phyloP scores from a whole-genome alignment of 2,888 invertebrate species.

The Koerneria pararmatus region DNA sequence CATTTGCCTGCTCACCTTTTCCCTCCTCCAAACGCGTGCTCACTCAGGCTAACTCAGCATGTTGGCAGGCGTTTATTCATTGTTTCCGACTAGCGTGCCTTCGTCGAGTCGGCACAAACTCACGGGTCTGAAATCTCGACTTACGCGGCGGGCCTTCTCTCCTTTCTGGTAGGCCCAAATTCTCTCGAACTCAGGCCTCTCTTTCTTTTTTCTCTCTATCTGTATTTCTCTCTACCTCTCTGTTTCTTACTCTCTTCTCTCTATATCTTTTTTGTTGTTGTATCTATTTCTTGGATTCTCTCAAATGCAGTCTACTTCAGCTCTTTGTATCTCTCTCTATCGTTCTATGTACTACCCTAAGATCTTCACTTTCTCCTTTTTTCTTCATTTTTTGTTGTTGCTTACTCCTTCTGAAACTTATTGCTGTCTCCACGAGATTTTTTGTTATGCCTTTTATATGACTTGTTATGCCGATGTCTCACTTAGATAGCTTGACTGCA shows the following conservation, averaged over 20 bases:
- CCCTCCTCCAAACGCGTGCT: too few species aligned
- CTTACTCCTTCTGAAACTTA: neutral
- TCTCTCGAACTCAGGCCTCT: too few species aligned
- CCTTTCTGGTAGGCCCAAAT: too few species aligned
- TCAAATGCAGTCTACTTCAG: neutral
- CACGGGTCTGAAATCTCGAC: too few species aligned
- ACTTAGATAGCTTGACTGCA: neutral
- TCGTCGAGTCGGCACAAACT: too few species aligned
- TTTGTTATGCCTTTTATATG: neutral
- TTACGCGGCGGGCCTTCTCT: too few species aligned
- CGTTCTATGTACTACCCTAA: neutral
- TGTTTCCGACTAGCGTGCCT: too few species aligned
- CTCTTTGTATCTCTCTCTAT: constrained; percentile 5
- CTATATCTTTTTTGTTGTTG: neutral
- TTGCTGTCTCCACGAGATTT: neutral
- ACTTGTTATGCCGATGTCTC: neutral
- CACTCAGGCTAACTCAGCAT: too few species aligned
- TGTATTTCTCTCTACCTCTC: neutral
- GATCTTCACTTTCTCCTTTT: constrained; percentile 17
- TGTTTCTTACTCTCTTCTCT: constrained; percentile 3
- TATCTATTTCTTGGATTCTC: neutral
- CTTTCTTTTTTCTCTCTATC: neutral
- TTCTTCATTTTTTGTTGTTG: neutral
- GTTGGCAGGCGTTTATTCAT: too few species aligned
- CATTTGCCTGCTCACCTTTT: too few species aligned